A percentile compares a stretch with the other conserved stretches of the same genome.
Conservation (phyloP, 2,888 invertebrate species). For the Sepioteuthis lessoniana region DNA sequence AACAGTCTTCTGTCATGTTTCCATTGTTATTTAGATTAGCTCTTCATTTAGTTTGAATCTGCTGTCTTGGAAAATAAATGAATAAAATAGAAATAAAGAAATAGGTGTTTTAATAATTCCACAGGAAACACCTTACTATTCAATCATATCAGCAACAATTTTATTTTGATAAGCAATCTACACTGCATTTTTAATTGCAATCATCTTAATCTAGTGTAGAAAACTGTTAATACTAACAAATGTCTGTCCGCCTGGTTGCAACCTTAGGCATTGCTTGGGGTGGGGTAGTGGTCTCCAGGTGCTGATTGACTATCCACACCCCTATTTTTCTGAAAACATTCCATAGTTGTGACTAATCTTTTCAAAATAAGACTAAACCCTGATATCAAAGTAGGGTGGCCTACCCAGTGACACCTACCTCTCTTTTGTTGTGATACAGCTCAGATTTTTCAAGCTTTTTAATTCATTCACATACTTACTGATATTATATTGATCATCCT, state of each 20-base stretch:
- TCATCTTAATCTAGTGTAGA: neutral
- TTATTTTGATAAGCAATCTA: neutral
- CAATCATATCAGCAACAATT: too few relatives aligned
- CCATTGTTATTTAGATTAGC: neutral
- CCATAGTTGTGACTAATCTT: neutral
- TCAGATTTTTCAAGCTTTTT: too few relatives aligned
- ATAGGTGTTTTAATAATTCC: neutral
- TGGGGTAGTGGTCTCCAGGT: neutral
- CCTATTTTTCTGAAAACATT: neutral
- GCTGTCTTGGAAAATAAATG: neutral
- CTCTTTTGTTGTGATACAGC: neutral
- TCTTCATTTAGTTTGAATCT: neutral
- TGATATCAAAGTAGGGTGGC: neutral
- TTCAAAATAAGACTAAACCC: neutral
- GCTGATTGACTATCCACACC: neutral
- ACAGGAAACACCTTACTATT: neutral
- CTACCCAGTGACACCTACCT: slow-evolving; percentile 17
- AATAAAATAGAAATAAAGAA: too few relatives aligned
- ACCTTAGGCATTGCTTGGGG: neutral
- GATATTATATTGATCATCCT: too few relatives aligned
- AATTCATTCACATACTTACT: too few relatives aligned
- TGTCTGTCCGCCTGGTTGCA: too few relatives aligned
- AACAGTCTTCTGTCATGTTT: neutral
- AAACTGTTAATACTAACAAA: neutral
- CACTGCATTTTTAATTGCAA: neutral